Conservation (phyloP, 2,113 vertebrate genomes). For the Bos javanicus region DNA sequence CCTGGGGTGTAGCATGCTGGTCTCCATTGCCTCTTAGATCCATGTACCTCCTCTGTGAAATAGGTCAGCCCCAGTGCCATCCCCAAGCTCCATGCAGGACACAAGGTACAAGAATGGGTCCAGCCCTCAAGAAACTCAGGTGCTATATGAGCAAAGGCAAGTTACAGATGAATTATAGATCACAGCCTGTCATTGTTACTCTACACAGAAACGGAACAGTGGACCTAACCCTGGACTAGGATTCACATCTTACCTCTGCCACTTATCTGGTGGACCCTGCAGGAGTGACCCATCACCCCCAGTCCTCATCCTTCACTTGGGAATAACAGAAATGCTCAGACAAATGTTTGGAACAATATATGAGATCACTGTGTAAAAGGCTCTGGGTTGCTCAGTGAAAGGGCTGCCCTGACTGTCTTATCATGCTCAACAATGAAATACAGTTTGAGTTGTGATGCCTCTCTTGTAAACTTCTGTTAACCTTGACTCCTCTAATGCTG, state of each 20-base stretch:
- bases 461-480: not conserved
- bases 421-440: not conserved
- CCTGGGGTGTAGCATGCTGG: not conserved
- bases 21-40: not conserved
- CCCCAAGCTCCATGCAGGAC: not conserved
- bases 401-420: not conserved
- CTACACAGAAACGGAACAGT: accelerated
- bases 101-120: too few species aligned
- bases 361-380: not conserved
- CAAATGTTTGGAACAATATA: too few species aligned
- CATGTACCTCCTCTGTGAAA: too few species aligned
- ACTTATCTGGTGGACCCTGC: too few species aligned
- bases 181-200: accelerated
- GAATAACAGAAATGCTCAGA: too few species aligned
- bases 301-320: not conserved
- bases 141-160: not conserved
- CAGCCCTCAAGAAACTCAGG: not conserved
- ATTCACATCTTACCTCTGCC: not conserved
- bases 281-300: too few species aligned
- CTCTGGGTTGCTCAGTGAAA: not conserved
- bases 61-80: too few species aligned
- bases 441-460: not conserved
- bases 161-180: not conserved
- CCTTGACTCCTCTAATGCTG: not conserved
- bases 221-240: not conserved